Conservation (phyloP, 2,797 vertebrate species). For the Lycodopsis pacificus region DNA sequence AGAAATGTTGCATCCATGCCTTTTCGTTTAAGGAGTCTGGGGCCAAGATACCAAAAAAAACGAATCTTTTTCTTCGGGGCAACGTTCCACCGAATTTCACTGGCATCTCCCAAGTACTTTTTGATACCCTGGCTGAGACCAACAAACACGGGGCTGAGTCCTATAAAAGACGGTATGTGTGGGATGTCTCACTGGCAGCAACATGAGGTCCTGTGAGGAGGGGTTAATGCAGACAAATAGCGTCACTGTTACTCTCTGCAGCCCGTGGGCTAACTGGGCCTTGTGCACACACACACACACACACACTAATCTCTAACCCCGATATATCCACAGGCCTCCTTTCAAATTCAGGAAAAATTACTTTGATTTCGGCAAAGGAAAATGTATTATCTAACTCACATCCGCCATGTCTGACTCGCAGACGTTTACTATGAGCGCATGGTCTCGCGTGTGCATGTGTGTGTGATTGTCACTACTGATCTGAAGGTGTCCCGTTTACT, state of each 20-base stretch:
- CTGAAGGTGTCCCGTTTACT: constrained; percentile 57
- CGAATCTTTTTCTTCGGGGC: neutral
- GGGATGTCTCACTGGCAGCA: constrained; percentile 14
- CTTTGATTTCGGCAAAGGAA: constrained; percentile 56
- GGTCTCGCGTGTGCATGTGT: neutral
- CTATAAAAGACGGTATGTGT: constrained; percentile 1
- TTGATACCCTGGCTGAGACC: neutral
- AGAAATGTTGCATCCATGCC: neutral
- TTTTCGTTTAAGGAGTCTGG: neutral
- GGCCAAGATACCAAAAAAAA: neutral
- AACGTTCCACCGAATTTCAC: neutral
- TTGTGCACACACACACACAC: neutral
- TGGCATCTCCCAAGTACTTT: neutral
- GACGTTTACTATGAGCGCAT: constrained; percentile 51
- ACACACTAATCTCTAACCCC: constrained; percentile 4
- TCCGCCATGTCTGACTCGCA: constrained; percentile 28
- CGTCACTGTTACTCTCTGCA: constrained; percentile 9
- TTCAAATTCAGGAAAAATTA: constrained; percentile 50
- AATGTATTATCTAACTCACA: constrained; percentile 45
- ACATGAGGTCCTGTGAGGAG: constrained; percentile 15
- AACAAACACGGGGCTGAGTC: neutral
- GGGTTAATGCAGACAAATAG: constrained; percentile 52
- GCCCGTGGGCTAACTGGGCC: constrained; percentile 18
- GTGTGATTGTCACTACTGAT: constrained; percentile 17
- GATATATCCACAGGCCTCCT: constrained; percentile 33